These are phyloP conservation scores for Pantherophis guttatus DNA, from an alignment of 2,113 vertebrate genomes.

Conservation along the genomic window DNA sequence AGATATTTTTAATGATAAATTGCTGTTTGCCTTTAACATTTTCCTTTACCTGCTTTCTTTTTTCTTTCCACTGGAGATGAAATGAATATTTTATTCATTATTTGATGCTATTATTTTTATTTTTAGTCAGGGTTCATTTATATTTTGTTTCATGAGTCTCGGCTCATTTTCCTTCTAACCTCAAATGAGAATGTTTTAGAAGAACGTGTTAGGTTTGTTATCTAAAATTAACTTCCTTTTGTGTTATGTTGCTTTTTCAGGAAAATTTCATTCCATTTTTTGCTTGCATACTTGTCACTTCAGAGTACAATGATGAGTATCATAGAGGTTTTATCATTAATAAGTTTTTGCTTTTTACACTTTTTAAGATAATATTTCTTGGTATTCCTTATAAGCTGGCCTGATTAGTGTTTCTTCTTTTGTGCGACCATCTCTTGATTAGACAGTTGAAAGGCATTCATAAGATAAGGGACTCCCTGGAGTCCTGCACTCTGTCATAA, in stretches of 20 bases:
- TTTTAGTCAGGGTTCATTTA: not conserved
- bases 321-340: conserved; percentile 31
- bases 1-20: not conserved
- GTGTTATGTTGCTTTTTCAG: not conserved
- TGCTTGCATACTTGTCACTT: conserved; percentile 1
- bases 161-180: not conserved
- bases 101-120: not conserved
- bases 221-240: not conserved
- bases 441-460: conserved; percentile 52
- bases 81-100: not conserved
- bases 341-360: not conserved
- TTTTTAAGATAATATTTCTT: conserved; percentile 46
- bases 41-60: not conserved
- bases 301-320: not conserved
- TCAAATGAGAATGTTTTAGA: not conserved
- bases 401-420: conserved; percentile 45
- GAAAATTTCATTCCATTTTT: not conserved
- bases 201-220: not conserved
- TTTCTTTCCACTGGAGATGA: not conserved
- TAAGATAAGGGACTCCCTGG: conserved; percentile 59
- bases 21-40: not conserved
- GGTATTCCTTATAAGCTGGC: conserved; percentile 29
- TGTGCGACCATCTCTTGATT: conserved; percentile 54
- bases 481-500: conserved; percentile 65
- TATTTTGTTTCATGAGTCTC: not conserved